Evolutionary conservation across 2,113 vertebrate species (phyloP), one percentile per base, ranked within the genome.

Genomic region (Solea solea): DNA sequence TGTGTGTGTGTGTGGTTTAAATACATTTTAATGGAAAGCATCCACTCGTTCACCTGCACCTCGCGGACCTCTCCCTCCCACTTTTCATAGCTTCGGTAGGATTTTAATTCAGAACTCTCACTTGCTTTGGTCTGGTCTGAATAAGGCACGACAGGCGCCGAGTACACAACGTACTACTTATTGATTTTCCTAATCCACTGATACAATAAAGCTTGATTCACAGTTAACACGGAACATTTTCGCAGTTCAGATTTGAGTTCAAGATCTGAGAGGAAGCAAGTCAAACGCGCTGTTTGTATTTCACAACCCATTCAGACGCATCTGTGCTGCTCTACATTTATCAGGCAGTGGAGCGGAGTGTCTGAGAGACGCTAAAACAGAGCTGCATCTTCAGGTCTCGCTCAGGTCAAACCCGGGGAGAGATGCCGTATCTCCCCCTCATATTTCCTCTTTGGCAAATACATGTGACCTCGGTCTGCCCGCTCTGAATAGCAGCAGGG

Each of bases 371-470:
- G 46, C 66, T 46, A 41, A 69, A 79, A 57, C 48, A 56, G 4
- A 76, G 49, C 51, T 78, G 63, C 41, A 64, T 78, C 14, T 64
- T 8, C 15, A 73, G 76, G 71, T 80, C 68, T 45, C 40, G 54
- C 55, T 27, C 56, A 54, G 85, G 65, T 84, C 76, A 84, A 74
- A 75, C 49, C 77, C 60, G 27, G 48, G 13, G 53, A 74, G 74
- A 64, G 40, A 34, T 34, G 3, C 3, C 3, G 50, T 59, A 27
- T 58, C 48, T 11, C 77, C 59, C 54, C 69, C 56, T 81, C 54
- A 21, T 21, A 53, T 76, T 74, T 84, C 72, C 76, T 74, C 52
- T 64, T 56, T 25, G 60, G 67, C 78, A 75, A 85, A 83, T 76
- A 66, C 73, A 28, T 14, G 21, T 74, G 78, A 78, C 84, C 80